phyloP scores from a whole-genome alignment of 2,797 vertebrate genomes.

The Etheostoma perlongum region DNA sequence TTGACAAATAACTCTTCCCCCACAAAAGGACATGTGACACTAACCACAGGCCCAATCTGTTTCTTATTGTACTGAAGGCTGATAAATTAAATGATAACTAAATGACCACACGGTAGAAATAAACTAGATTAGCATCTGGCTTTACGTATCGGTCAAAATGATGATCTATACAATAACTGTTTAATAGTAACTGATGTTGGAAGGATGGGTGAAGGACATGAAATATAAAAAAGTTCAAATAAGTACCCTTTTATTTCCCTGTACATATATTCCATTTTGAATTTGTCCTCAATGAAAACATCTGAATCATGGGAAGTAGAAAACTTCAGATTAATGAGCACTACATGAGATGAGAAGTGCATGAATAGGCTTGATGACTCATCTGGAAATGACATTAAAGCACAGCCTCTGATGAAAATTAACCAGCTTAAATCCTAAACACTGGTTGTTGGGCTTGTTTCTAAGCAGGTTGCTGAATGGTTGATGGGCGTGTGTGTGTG shows the following conservation, averaged over 20 bases:
- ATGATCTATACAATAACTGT: background rate
- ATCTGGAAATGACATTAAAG: background rate
- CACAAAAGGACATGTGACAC: constrained; percentile 3
- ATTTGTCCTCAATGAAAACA: too few species aligned
- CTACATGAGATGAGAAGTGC: background rate
- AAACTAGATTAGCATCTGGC: background rate
- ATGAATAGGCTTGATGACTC: background rate
- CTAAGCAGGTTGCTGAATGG: background rate
- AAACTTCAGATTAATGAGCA: background rate
- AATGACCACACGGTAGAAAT: background rate
- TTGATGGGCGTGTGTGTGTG: background rate
- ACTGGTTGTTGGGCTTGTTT: background rate
- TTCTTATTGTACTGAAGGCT: background rate
- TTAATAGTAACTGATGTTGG: background rate
- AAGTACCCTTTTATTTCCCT: background rate
- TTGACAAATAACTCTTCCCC: constrained; percentile 16
- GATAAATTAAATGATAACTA: background rate
- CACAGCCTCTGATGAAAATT: background rate
- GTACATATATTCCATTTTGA: background rate
- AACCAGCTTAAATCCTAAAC: background rate
- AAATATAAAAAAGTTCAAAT: background rate
- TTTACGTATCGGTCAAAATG: background rate
- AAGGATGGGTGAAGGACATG: background rate
- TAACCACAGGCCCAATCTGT: background rate
- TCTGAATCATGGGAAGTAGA: too few species aligned